These are phyloP conservation scores for Trinorchestia longiramus DNA, from an alignment of 1,140 invertebrate species.

Conservation along the genomic window DNA sequence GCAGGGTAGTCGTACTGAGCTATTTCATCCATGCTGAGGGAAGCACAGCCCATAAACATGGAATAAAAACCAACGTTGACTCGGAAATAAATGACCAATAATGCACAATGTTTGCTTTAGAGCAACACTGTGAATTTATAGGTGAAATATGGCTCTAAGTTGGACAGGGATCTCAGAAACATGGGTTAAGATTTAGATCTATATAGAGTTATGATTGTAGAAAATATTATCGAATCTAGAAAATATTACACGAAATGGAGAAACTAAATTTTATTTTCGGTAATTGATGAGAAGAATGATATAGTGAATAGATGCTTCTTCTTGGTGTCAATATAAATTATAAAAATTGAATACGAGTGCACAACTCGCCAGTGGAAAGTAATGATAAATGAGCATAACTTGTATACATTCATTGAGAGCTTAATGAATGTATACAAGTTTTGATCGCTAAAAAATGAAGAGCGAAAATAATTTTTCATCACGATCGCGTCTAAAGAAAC, in stretches of 20 bases:
- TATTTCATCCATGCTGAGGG: background rate
- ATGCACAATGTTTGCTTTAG: background rate
- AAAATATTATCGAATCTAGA: background rate
- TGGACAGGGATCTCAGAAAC: background rate
- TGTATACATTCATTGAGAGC: too few species aligned
- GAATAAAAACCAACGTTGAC: too few species aligned
- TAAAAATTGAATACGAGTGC: background rate
- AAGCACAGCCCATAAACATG: too few species aligned
- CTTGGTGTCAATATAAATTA: background rate
- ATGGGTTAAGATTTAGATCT: background rate
- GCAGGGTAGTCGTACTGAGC: slow-evolving; percentile 6
- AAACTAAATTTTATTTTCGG: background rate
- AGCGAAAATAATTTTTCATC: too few species aligned
- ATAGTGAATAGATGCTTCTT: background rate
- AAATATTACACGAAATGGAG: background rate
- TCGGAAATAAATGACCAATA: too few species aligned
- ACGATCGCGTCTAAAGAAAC: too few species aligned
- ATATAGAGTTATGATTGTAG: background rate
- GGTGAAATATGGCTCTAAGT: background rate
- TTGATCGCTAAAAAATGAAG: too few species aligned
- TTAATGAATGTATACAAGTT: too few species aligned
- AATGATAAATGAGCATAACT: too few species aligned
- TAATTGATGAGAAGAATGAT: background rate
- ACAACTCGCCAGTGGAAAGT: background rate
- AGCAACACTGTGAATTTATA: background rate